phyloP scores from a whole-genome alignment of 2,888 invertebrate species.

The Xylocampa areola region DNA sequence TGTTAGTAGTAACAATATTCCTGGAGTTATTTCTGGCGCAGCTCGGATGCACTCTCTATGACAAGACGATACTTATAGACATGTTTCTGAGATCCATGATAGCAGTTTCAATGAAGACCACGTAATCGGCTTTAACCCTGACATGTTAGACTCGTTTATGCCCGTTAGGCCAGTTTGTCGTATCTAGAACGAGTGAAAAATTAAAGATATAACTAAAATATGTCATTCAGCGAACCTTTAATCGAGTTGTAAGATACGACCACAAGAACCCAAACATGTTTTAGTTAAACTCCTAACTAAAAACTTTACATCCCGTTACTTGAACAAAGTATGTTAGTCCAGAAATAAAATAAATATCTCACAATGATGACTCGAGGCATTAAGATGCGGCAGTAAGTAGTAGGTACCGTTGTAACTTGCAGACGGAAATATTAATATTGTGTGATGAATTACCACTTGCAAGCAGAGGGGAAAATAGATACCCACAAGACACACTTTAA shows the following conservation, averaged over 20 bases:
- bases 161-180: slow-evolving; percentile 32
- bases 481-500: slow-evolving; percentile 24
- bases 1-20: slow-evolving; percentile 10
- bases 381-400: slow-evolving; percentile 33
- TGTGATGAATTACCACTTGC: slow-evolving; percentile 51
- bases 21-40: slow-evolving; percentile 8
- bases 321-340: slow-evolving; percentile 19
- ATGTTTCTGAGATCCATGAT: not conserved
- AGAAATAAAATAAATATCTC: slow-evolving; percentile 38
- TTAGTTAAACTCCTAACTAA: slow-evolving; percentile 16
- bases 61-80: not conserved
- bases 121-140: slow-evolving; percentile 11
- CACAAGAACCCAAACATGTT: slow-evolving; percentile 23
- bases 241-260: not conserved
- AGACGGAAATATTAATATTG: slow-evolving; percentile 61
- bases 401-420: slow-evolving; percentile 55
- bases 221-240: not conserved
- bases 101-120: not conserved
- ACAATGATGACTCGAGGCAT: slow-evolving; percentile 30
- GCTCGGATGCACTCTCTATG: not conserved
- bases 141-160: slow-evolving; percentile 10
- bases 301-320: slow-evolving; percentile 46
- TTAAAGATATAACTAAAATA: slow-evolving; percentile 16
- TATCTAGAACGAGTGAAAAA: slow-evolving; percentile 14
- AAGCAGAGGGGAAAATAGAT: slow-evolving; percentile 49